These are phyloP conservation scores for Lithobates pipiens DNA, from an alignment of 2,797 vertebrate genomes.

Conservation along the genomic window DNA sequence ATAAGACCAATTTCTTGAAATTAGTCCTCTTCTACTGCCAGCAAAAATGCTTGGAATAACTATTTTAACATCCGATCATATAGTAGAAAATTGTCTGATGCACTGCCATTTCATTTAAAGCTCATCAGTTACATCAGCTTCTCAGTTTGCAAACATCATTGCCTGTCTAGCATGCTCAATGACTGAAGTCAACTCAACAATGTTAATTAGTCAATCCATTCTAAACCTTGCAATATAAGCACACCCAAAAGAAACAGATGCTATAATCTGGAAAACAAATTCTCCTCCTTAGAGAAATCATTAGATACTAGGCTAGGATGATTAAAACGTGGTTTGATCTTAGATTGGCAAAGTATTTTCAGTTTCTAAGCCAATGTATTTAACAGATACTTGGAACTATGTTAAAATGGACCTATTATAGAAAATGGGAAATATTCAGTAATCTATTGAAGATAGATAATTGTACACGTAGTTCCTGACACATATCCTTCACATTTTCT, in stretches of 20 bases:
- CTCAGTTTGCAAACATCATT: background rate
- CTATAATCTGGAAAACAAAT: conserved; percentile 2
- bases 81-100: background rate
- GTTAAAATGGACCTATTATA: background rate
- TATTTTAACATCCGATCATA: background rate
- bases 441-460: background rate
- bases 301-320: conserved; percentile 18
- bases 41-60: background rate
- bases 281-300: conserved; percentile 30
- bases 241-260: conserved; percentile 35
- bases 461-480: too few relatives aligned
- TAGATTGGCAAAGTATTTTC: conserved; percentile 22
- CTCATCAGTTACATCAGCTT: conserved; percentile 3
- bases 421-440: background rate
- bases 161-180: conserved; percentile 5
- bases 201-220: conserved; percentile 38
- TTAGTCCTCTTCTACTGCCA: background rate
- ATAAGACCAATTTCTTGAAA: background rate
- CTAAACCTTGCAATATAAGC: conserved; percentile 23
- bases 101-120: conserved; percentile 8
- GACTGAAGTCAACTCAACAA: conserved; percentile 24
- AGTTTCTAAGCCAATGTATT: conserved; percentile 14
- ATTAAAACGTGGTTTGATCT: conserved; percentile 21
- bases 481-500: too few relatives aligned
- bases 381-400: conserved; percentile 36